Evolutionary conservation across 1,140 invertebrate species (phyloP), one percentile per base, ranked within the genome.

Genomic region (Drosophila santomea): DNA sequence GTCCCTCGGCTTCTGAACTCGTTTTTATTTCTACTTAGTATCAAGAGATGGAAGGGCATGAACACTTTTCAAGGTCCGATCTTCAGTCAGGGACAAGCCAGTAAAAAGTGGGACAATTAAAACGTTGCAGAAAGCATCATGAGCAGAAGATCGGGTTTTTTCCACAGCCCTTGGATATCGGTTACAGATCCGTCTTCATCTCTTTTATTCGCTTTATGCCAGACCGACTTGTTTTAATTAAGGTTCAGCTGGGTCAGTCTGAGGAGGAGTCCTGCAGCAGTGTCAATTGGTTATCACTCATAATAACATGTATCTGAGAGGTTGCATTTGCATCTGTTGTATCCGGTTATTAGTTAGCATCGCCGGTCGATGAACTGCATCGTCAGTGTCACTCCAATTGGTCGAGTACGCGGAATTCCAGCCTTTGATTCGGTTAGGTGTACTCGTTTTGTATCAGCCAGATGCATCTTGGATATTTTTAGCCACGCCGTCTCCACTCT

Each of bases 231-330:
- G 60, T 17, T 67, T 76, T 74, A 76, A 76, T 76, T 76, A 76
- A 76, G 67, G 44, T 54, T 17, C 36, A 67, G 69, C 28, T 52
- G 54, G 10, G 23, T 6, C 14, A 20, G 48, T 1, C 47, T 14
- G 17, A 32, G n/a, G 11, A 32, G 17, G 12, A 39, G 52, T 64
- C 73, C 68, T 61, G 68, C 32, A 28, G 51, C 15, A 51, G 58
- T 71, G 78, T 69, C 78, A 76, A 71, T 71, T 76, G 59, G 78
- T 75, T 76, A 80, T 80, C 71, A 80, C 71, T 80, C 64, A 69
- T 75, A 80, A 80, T 78, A 77, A 69, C 23, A 52, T 48, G 66
- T 41, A 32, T 60, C 28, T 35, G 11, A 14, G 28, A 12, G 43
- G 32, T 25, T 25, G 23, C 1, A 52, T 59, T 43, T 71, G 50